Base-by-base conservation (phyloP, 2,797 vertebrate species). In the Gambusia yucatana region DNA sequence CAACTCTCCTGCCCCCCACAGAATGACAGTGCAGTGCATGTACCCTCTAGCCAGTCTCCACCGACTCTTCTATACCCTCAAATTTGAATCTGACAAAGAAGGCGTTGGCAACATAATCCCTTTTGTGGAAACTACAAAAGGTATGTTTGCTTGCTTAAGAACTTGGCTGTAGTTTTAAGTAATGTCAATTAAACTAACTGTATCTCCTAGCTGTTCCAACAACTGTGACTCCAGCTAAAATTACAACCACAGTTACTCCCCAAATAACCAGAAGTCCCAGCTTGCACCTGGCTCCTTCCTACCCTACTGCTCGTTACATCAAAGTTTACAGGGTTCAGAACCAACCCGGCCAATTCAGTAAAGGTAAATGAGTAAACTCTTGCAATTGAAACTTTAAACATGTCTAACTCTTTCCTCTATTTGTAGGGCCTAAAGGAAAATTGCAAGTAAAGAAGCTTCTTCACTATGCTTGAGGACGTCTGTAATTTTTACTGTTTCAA, bases 11-110 rank as follows among this genome's bases (percentile, higher is more conserved):
- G 9, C 41, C 2, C 44, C 2, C 7, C 70, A 2, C 86, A 97
- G 96, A 72, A 61, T 96, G 71, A 92, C 80, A 0, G 33, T 96
- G 1, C 86, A 92, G 77, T 97, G 96, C 77, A 91, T 88, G 4
- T 96, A 97, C 75, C 89, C 83, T 71, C 80, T 96, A 36, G 86
- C 86, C 77, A 91, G 93, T 30, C 93, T 93, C 0, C 52, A 91
- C 71, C 87, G 82, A 28, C 84, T 94, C 25, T 94, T 94, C 86
- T 87, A 82, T 0, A 41, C n/a, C 4, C 73, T 83, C 72, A 82
- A 0, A 67, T 94, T 96, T 77, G 88, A 89, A n/a, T 87, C 93
- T 0, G 92, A 94, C 14, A 7, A 28, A 0, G 78, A 47, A 4
- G 95, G 94, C 0, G 0, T 79, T 0, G 93, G 95, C 9, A 85